Evolutionary conservation across 1,140 invertebrate species (phyloP).

Genomic region (Drosophila mayri): DNA sequence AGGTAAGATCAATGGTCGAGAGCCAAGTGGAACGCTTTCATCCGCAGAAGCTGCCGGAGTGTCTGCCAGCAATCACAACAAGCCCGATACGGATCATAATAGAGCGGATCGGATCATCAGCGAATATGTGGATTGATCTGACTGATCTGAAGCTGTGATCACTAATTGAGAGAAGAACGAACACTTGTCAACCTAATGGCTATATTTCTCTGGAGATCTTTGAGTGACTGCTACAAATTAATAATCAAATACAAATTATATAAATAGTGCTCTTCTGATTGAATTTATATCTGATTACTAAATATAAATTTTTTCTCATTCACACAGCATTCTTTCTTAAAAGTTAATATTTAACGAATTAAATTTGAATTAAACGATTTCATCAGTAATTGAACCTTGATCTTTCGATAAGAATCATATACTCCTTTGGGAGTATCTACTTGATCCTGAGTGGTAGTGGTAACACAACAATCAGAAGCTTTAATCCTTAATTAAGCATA

Average conservation of each 20-base stretch:
- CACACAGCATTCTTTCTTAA: neutral
- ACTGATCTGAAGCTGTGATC: constrained; percentile 2
- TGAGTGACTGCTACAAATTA: neutral
- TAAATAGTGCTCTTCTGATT: neutral
- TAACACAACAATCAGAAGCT: neutral
- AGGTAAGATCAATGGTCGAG: constrained; percentile 75
- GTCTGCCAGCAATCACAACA: constrained; percentile 47
- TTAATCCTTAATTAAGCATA: constrained; percentile 4
- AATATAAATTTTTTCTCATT: neutral
- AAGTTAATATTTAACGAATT: neutral
- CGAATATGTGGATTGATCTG: neutral
- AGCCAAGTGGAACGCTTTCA: constrained; percentile 50
- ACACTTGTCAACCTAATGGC: neutral
- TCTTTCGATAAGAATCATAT: neutral
- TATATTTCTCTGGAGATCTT: neutral
- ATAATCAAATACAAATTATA: too few species aligned
- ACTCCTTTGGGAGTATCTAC: neutral
- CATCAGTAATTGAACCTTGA: neutral
- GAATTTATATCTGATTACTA: neutral
- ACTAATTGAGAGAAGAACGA: constrained; percentile 6
- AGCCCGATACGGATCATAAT: constrained; percentile 31
- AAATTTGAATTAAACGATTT: neutral
- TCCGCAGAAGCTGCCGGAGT: constrained; percentile 32
- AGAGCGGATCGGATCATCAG: constrained; percentile 9
- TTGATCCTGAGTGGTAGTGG: neutral